Evolutionary conservation across 2,888 invertebrate genomes (phyloP).

Genomic region (Thalpophila matura): DNA sequence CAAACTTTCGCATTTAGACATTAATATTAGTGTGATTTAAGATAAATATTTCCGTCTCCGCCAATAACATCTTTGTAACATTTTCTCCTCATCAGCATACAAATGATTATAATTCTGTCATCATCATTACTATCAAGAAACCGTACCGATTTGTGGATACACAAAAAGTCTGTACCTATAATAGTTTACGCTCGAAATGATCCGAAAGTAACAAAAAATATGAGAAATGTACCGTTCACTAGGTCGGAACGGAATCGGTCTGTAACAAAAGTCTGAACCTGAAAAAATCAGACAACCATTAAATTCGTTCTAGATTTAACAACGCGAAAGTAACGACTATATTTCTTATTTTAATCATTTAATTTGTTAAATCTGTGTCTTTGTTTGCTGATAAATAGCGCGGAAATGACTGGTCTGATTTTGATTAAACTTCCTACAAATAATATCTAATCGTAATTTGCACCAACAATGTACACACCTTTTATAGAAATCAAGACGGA

Average conservation of each 20-base stretch:
- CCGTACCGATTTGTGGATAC: conserved; percentile 6
- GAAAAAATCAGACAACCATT: conserved; percentile 37
- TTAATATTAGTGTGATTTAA: neutral
- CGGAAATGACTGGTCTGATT: conserved; percentile 7
- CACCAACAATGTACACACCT: neutral
- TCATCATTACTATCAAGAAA: conserved; percentile 24
- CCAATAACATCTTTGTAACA: conserved; percentile 10
- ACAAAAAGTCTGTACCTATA: conserved; percentile 26
- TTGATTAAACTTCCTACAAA: conserved; percentile 6
- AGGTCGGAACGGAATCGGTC: conserved; percentile 28
- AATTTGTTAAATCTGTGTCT: conserved; percentile 13
- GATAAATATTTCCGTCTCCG: neutral
- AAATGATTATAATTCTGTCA: conserved; percentile 22
- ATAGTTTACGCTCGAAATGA: conserved; percentile 53
- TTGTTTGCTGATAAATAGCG: conserved; percentile 10
- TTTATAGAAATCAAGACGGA: conserved; percentile 17
- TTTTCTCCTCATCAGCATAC: conserved; percentile 13
- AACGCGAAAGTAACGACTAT: conserved; percentile 26
- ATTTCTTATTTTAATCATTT: conserved; percentile 22
- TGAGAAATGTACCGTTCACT: conserved; percentile 47
- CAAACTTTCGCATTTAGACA: conserved; percentile 2
- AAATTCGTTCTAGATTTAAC: conserved; percentile 48
- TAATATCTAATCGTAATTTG: conserved; percentile 1
- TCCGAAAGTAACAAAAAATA: conserved; percentile 59
- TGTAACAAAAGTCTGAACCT: conserved; percentile 41